Conservation (phyloP, 2,113 vertebrate genomes). For the Donacobius atricapilla region DNA sequence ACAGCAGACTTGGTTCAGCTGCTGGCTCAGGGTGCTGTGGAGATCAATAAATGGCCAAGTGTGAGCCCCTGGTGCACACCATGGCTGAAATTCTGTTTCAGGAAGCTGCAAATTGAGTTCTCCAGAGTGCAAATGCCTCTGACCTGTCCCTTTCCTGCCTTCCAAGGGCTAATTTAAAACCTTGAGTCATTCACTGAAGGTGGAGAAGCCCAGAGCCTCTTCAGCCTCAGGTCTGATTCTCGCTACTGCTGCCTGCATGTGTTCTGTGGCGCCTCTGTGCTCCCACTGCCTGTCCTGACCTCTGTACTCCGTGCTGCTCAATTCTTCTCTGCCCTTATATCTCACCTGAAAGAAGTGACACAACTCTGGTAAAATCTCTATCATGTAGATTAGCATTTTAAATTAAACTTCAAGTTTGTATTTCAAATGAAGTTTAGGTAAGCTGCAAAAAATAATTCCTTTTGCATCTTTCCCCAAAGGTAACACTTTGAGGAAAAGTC, state of each 20-base stretch:
- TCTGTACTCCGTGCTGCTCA: neutral
- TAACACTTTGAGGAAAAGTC: neutral
- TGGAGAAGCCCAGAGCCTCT: neutral
- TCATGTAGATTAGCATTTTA: neutral
- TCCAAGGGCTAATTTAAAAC: neutral
- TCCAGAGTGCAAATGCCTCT: neutral
- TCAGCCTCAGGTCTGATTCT: neutral
- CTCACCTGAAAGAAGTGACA: neutral
- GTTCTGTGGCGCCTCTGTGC: neutral
- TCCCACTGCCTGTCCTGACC: neutral
- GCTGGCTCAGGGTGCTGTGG: neutral
- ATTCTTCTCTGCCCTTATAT: neutral
- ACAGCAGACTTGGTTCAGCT: neutral
- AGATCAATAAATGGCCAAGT: rapidly evolving
- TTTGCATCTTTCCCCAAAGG: neutral
- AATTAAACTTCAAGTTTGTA: neutral
- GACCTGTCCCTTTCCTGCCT: neutral
- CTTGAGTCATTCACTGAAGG: neutral
- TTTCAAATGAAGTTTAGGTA: neutral
- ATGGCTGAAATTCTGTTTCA: neutral
- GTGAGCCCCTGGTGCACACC: rapidly evolving
- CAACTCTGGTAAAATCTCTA: neutral
- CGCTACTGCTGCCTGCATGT: neutral
- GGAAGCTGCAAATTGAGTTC: neutral
- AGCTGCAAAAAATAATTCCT: neutral